These are phyloP conservation scores for Eriosoma lanigerum DNA, from an alignment of 1,140 invertebrate genomes.

Conservation along the genomic window DNA sequence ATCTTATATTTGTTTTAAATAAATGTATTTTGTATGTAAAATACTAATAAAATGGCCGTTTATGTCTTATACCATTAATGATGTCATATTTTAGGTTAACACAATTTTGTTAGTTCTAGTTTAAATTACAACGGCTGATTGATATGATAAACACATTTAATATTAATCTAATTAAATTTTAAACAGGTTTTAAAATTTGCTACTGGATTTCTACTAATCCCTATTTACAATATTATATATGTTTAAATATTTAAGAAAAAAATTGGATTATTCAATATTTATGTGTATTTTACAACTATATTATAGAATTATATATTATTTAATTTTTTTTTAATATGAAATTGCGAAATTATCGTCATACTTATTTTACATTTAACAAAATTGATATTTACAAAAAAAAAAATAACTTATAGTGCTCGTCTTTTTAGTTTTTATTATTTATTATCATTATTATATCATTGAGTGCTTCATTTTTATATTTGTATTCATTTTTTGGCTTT, in stretches of 20 bases:
- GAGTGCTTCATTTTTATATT: constrained; percentile 45
- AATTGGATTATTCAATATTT: constrained; percentile 36
- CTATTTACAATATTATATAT: constrained; percentile 17
- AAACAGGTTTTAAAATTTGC: constrained; percentile 22
- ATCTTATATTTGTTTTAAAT: constrained; percentile 24
- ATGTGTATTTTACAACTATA: constrained; percentile 43
- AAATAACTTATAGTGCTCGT: constrained; percentile 37
- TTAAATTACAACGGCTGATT: constrained; percentile 44
- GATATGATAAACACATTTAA: constrained; percentile 39
- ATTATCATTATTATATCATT: constrained; percentile 36
- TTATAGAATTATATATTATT: constrained; percentile 33
- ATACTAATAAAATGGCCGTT: constrained; percentile 24
- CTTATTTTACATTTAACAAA: constrained; percentile 37
- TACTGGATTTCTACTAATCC: constrained; percentile 10
- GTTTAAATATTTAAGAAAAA: constrained; percentile 6
- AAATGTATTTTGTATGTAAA: not conserved
- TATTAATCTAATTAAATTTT: not conserved
- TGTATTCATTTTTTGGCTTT: constrained; percentile 42
- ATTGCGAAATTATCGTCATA: constrained; percentile 26
- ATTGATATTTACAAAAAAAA: constrained; percentile 21
- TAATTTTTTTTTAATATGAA: constrained; percentile 31
- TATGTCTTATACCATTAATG: constrained; percentile 14
- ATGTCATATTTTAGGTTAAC: constrained; percentile 9
- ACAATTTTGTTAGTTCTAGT: constrained; percentile 16
- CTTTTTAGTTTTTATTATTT: constrained; percentile 43